Conservation (phyloP, 2,113 vertebrate genomes). For the Oceanodroma tethys region DNA sequence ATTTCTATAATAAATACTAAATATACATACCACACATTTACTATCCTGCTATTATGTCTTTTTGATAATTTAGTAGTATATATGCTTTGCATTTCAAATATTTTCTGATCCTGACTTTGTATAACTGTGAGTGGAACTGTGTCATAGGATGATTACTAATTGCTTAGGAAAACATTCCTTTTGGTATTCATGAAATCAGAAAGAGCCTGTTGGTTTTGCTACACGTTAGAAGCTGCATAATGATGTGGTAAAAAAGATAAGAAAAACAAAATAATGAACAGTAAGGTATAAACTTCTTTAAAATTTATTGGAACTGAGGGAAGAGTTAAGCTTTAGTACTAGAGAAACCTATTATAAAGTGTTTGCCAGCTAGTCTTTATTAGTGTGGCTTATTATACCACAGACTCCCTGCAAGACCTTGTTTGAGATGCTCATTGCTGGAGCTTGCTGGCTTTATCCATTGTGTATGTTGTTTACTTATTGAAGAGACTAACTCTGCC, state of each 20-base stretch:
- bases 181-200: conserved; percentile 48
- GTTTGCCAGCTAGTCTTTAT: background rate
- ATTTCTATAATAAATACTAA: conserved; percentile 52
- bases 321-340: background rate
- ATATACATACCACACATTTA: conserved; percentile 45
- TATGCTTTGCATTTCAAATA: conserved; percentile 45
- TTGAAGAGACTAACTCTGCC: background rate
- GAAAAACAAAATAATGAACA: conserved; percentile 9
- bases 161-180: conserved; percentile 11
- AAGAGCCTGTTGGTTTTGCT: background rate
- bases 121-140: background rate
- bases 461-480: background rate
- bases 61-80: conserved; percentile 25
- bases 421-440: background rate
- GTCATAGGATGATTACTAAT: conserved; percentile 21
- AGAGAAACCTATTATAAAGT: background rate
- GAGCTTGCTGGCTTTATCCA: background rate
- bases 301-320: background rate
- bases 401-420: background rate
- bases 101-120: background rate
- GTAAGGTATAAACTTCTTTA: background rate
- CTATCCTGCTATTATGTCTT: conserved; percentile 34
- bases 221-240: background rate
- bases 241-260: background rate
- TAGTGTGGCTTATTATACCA: background rate